phyloP scores from a whole-genome alignment of 1,140 invertebrate genomes.

The Ceratina australensis region DNA sequence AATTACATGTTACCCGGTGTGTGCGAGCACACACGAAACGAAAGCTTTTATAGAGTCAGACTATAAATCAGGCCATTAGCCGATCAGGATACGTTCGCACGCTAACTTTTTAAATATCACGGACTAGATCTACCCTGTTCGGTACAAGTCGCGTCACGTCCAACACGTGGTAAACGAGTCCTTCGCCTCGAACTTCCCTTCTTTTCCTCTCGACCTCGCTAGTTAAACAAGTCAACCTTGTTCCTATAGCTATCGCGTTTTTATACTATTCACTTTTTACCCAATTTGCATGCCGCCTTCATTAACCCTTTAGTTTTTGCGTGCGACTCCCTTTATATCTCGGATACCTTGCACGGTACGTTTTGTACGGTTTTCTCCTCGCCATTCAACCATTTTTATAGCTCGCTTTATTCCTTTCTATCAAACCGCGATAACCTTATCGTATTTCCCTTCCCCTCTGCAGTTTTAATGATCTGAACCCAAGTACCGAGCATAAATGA shows the following conservation, averaged over 20 bases:
- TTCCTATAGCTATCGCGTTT: background rate
- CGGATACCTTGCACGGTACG: background rate
- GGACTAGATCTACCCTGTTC: background rate
- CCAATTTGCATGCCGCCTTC: background rate
- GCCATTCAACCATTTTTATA: too few relatives aligned
- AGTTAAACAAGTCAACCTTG: background rate
- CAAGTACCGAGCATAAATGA: too few relatives aligned
- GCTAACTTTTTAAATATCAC: conserved; percentile 46
- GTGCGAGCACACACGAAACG: background rate
- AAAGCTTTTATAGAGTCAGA: too few relatives aligned
- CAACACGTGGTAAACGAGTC: conserved; percentile 8
- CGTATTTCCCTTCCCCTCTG: too few relatives aligned
- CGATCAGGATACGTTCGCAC: conserved; percentile 35
- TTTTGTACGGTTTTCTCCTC: background rate
- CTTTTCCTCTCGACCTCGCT: background rate
- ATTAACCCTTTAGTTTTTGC: background rate
- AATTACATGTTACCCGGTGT: background rate
- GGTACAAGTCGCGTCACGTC: background rate
- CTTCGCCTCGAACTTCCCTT: background rate
- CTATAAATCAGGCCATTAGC: conserved; percentile 57
- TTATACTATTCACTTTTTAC: background rate
- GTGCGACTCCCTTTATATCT: too few relatives aligned
- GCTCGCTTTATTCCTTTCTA: too few relatives aligned
- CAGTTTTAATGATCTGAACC: too few relatives aligned
- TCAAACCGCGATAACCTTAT: too few relatives aligned